Evolutionary conservation across 2,797 vertebrate genomes (phyloP), one percentile per base, ranked within the genome.

Genomic region (Malurus splendens): DNA sequence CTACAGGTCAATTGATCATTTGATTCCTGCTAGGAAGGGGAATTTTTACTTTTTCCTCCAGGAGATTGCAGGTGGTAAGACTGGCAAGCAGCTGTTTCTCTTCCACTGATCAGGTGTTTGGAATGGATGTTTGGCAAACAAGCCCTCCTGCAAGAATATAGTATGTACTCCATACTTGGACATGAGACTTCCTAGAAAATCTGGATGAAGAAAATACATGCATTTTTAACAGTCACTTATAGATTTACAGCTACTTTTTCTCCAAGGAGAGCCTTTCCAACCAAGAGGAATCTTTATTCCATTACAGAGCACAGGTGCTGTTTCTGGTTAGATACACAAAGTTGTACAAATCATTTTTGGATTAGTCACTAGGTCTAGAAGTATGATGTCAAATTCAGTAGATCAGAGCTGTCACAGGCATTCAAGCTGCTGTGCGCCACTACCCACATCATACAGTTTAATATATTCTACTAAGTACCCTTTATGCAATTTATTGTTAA

Each of bases 1-100:
- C 19, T 7, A 52, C 24, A 61, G 19, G 28, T 4, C 11, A 77
- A 38, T 56, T 25, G 41, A 33, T 0, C 0, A 1, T 56, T 39
- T 70, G 36, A 36, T 36, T 36, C 36, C 36, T 36, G 65, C 10
- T n/a, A 80, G 17, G 10, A 55, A 50, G 23, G 28, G 4, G 13
- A 44, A 17, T 27, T 47, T 66, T 42, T 13, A 38, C 14, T 38
- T 84, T 25, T 51, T 59, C 20, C 32, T 72, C 16, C 22, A 67
- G 18, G 13, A 74, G 14, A 81, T 0, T 62, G 27, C n/a, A 77
- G 20, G 28, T 47, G 36, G 3, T 11, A 38, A 30, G 24, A 73
- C 38, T 10, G 30, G 12, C 10, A 54, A 56, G 32, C 14, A 77
- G 39, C 16, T 22, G 20, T 12, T 60, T 41, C 28, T 23, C 41